phyloP scores from a whole-genome alignment of 2,797 vertebrate species.

The Pitangus sulphuratus region DNA sequence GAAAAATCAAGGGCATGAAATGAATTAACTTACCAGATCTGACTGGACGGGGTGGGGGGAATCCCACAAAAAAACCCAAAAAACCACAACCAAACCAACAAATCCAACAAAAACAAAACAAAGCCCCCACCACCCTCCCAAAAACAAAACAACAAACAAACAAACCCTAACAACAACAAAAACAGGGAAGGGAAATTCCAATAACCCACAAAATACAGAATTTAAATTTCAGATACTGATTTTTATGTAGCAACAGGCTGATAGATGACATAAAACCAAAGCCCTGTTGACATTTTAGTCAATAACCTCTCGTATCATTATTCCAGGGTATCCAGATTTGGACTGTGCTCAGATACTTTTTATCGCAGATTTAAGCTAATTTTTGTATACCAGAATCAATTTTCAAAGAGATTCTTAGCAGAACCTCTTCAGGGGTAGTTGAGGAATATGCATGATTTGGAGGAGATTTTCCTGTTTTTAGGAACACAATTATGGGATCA shows the following conservation, averaged over 20 bases:
- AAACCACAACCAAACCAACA: no score
- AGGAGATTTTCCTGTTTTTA: background rate
- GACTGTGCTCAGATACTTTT: background rate
- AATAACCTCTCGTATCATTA: conserved; percentile 24
- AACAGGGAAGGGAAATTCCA: conserved; percentile 57
- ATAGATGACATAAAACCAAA: conserved; percentile 66
- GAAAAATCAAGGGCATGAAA: background rate
- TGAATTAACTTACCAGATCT: background rate
- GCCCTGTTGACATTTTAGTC: conserved; percentile 56
- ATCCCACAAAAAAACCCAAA: background rate
- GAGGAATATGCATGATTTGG: background rate
- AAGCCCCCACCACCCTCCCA: background rate
- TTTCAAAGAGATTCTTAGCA: background rate
- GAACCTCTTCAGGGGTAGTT: background rate
- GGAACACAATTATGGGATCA: background rate
- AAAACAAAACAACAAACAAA: background rate
- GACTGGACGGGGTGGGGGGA: no score
- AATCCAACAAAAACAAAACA: background rate
- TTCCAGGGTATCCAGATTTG: background rate
- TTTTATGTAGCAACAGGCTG: conserved; percentile 55
- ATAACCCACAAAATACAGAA: conserved; percentile 58
- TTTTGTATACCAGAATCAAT: background rate
- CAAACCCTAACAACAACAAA: background rate
- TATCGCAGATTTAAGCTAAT: background rate
- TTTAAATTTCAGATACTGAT: conserved; percentile 69